These are phyloP conservation scores for Trichopoda pennipes DNA, from an alignment of 2,888 invertebrate species.

Conservation along the genomic window DNA sequence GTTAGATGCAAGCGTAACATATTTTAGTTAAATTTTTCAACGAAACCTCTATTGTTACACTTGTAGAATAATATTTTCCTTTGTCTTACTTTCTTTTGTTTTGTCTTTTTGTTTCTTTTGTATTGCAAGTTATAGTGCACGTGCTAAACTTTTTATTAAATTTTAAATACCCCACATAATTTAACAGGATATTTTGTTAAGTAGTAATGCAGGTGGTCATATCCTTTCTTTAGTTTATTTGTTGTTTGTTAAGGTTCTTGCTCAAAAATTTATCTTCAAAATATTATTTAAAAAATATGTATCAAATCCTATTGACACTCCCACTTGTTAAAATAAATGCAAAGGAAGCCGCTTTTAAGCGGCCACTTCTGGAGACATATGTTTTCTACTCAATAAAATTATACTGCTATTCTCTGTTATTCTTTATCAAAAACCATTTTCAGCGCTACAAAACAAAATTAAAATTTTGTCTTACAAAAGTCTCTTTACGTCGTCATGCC, in stretches of 20 bases:
- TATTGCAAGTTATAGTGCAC: background rate
- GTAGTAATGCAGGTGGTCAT: background rate
- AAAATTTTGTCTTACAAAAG: no score
- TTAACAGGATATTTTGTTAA: no score
- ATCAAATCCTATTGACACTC: background rate
- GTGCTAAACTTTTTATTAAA: background rate
- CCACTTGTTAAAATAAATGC: background rate
- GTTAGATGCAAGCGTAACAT: background rate
- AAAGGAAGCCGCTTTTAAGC: background rate
- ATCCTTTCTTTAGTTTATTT: no score
- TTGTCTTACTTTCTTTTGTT: no score
- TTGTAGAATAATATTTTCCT: no score
- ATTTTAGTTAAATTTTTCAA: background rate
- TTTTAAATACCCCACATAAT: background rate
- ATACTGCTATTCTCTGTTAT: background rate
- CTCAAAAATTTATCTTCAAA: background rate
- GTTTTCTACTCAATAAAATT: background rate
- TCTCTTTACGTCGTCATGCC: no score
- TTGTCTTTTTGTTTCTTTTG: no score
- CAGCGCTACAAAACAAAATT: no score
- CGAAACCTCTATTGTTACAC: background rate
- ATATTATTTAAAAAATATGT: background rate
- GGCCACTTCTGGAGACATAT: background rate
- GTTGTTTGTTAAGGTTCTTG: no score
- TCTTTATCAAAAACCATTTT: no score